phyloP scores from a whole-genome alignment of 2,888 invertebrate species.

The Cantharis rufa region DNA sequence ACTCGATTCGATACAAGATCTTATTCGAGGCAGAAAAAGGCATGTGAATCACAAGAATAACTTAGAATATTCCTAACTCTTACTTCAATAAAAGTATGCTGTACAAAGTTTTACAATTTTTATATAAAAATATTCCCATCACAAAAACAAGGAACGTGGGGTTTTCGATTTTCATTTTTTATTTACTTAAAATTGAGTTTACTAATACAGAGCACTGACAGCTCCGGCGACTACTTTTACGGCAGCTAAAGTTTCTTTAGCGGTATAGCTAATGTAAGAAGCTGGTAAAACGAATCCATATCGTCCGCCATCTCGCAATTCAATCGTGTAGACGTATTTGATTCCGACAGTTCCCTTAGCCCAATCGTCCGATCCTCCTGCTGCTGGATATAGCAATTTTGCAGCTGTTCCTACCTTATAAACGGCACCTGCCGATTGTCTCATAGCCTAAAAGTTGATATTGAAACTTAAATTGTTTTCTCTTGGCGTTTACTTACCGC shows the following conservation, averaged over 20 bases:
- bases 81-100: too few relatives aligned
- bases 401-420: conserved; percentile 81
- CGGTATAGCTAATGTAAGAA: conserved; percentile 73
- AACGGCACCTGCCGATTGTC: conserved; percentile 61
- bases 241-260: conserved; percentile 75
- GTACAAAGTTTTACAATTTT: too few relatives aligned
- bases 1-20: too few relatives aligned
- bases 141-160: not conserved
- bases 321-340: conserved; percentile 88
- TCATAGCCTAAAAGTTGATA: conserved; percentile 61
- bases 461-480: not conserved
- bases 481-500: conserved; percentile 56
- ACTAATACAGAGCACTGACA: conserved; percentile 49
- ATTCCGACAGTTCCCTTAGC: conserved; percentile 81
- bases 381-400: conserved; percentile 76
- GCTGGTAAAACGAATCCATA: conserved; percentile 89
- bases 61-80: too few relatives aligned
- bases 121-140: too few relatives aligned
- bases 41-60: too few relatives aligned
- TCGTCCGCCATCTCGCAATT: conserved; percentile 82
- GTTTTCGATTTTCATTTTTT: not conserved
- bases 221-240: conserved; percentile 66
- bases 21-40: too few relatives aligned
- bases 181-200: not conserved
- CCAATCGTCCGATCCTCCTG: conserved; percentile 90